Evolutionary conservation across 2,113 vertebrate genomes (phyloP).

Genomic region (Eclectus roratus): DNA sequence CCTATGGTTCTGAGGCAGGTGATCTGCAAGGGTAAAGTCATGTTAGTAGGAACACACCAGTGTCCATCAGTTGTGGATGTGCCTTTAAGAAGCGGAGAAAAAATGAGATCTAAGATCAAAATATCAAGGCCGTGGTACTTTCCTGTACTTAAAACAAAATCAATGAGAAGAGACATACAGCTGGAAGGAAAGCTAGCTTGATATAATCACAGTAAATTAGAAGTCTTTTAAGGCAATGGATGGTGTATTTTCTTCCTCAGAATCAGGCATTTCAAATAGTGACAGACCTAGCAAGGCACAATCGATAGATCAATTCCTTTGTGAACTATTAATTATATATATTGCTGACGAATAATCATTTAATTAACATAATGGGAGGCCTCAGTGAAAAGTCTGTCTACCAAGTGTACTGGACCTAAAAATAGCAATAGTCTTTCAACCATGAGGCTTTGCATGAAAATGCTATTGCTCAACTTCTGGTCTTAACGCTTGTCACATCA

Average conservation of each 20-base stretch:
- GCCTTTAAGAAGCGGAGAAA: neutral
- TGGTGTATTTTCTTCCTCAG: neutral
- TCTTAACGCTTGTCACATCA: neutral
- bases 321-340: constrained; percentile 50
- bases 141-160: constrained; percentile 38
- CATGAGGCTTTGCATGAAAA: neutral
- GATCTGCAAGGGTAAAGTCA: neutral
- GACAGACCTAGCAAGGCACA: constrained; percentile 33
- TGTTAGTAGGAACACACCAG: neutral
- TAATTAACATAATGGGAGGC: constrained; percentile 13
- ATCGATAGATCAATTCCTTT: constrained; percentile 40
- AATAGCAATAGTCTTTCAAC: neutral
- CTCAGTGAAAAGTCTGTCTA: constrained; percentile 3
- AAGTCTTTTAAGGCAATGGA: constrained; percentile 29
- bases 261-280: constrained; percentile 38
- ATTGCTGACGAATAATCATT: constrained; percentile 29
- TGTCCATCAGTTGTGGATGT: neutral
- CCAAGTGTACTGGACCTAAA: neutral
- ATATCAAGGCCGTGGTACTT: neutral
- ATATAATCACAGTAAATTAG: constrained; percentile 38
- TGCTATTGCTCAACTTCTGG: neutral
- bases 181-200: constrained; percentile 10
- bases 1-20: neutral
- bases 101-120: constrained; percentile 9
- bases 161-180: constrained; percentile 18